Evolutionary conservation across 2,113 vertebrate genomes (phyloP), one percentile per base, ranked within the genome.

Genomic region (Tetrao urogallus): DNA sequence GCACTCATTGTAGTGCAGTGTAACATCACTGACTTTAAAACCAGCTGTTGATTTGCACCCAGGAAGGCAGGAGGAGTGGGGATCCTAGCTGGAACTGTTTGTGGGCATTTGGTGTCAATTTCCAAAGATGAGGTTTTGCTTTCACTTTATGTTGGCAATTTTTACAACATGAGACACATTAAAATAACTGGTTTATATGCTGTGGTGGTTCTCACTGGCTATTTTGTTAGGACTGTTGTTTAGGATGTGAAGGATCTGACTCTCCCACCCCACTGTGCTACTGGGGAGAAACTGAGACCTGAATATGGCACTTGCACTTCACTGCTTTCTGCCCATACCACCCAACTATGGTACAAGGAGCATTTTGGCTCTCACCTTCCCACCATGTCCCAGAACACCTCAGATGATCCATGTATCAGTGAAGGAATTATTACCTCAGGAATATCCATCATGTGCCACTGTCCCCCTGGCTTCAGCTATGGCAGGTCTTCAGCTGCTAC

Each of bases 341-440:
- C 19, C 17, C 22, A 83, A 1, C 28, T n/a, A 45, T 32, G 32
- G 22, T 61, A 60, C 0, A 0, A 77, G 25, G 8, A 83, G 3
- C 1, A 14, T 90, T 92, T 87, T 6, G 2, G 10, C 18, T 73
- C 54, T 71, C 27, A 9, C n/a, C 14, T 89, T 71, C 43, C 32
- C 52, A 65, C 8, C 7, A 77, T 36, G 40, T 57, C 27, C 32
- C 0, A 0, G 20, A 64, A 83, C 83, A 67, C 56, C 30, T 28
- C 16, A 69, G 38, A 48, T 43, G 22, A 78, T 61, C 25, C 18
- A 57, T 20, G 17, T 0, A 0, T 17, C 63, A 28, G 6, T 43
- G 52, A 75, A 36, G 7, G 18, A 0, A 1, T 47, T 74, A 27
- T 52, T 78, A 64, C 64, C 11, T 56, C 54, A 54, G 36, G 25